Base-by-base conservation (phyloP, 1,140 invertebrate genomes). In the Drosophila novamexicana region DNA sequence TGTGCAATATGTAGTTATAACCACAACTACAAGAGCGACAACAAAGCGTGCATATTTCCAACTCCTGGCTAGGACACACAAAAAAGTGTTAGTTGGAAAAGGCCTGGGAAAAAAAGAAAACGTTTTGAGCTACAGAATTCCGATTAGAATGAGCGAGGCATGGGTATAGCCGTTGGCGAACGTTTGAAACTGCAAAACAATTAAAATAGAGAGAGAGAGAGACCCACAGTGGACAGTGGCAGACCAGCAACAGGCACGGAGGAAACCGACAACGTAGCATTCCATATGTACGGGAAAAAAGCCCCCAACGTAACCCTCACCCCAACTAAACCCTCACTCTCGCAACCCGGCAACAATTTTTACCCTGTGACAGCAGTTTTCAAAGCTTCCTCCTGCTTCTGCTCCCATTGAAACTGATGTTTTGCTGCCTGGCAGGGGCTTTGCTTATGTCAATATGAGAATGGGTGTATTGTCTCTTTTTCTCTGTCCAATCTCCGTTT, bases 361-460 rank as follows among this genome's bases (percentile, higher is more conserved):
- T 71, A 14, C 36, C 44, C 42, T 79, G 65, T 59, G 44, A 50
- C 56, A 77, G 73, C 81, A 66, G 49, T 49, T 66, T 77, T 49
- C 10, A 37, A 18, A 22, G 22, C 44, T 36, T 36, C 37, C 32
- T 16, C 7, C 10, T 12, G 29, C 12, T 32, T 52, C 9, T 14
- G 9, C 2, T 22, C 16, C 18, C 7, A 16, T 14, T 58, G 54
- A 29, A 29, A 29, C 39, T 74, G 44, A 53, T 65, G 64, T 70
- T 64, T 44, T 69, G 74, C 32, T 56, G 75, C 61, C 65, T 78
- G 69, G 39, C 59, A 36, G 36, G 36, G 49, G 47, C 63, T 74
- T 67, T 66, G 62, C 64, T 72, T 70, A 59, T 82, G 79, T 79
- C 79, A 79, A 79, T 67, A 79, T 50, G 42, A 52, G 59, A 50